Base-by-base conservation (phyloP, 2,797 vertebrate species). In the Hirundo rustica region DNA sequence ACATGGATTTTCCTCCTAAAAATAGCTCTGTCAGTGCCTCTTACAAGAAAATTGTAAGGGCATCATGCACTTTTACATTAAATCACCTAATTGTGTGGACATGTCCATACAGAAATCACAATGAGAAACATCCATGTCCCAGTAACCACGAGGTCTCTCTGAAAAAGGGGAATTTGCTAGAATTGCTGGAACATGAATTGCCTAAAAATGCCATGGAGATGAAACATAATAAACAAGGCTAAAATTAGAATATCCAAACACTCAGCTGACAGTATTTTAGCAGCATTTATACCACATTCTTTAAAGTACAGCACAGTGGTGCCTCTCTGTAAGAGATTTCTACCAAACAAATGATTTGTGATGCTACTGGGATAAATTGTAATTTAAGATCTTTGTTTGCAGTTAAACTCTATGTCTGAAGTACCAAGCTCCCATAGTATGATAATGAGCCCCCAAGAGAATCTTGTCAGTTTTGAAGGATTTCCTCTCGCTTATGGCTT, bases 141-240 rank as follows among this genome's bases (percentile, higher is more conserved):
- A 62, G 77, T 80, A 78, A 85, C 85, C 2, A 2, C 45, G 55
- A 53, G 30, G 47, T 66, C 85, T 88, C 48, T 77, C 44, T 68
- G 68, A 77, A 85, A 88, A 85, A 81, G 55, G 93, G 29, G 62
- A 77, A 66, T 92, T 88, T 92, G 65, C 60, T 89, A 83, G 53
- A 65, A 48, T 77, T 93, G 36, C 87, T 88, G 73, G 54, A 81
- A 55, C 47, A 66, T 88, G 85, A 88, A 89, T 91, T 72, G 76
- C 76, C 79, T 92, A 65, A 96, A 96, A 95, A 36, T 68, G 51
- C 85, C 85, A 95, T 92, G 89, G 95, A 94, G 85, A 94, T 89
- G 75, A 92, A 93, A 50, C 79, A 89, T 91, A 91, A 97, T 88
- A 96, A 96, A 94, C 91, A 94, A 85, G 72, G 32, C 75, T 95